phyloP scores from a whole-genome alignment of 2,888 invertebrate genomes.

The Electrophaes corylata region DNA sequence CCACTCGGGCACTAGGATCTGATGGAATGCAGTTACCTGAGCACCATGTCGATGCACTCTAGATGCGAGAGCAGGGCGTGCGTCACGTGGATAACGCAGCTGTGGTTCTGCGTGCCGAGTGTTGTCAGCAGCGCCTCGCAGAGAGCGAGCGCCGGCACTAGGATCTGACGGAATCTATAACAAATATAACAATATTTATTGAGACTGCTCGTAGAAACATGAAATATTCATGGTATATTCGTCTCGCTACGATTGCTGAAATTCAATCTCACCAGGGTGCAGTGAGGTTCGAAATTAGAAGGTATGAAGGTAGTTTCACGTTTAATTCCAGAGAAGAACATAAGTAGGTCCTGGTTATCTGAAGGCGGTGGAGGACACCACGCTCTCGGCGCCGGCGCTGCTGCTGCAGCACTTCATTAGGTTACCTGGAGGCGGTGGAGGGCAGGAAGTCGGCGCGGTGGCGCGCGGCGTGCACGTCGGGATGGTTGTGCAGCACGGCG shows the following conservation, averaged over 20 bases:
- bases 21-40: conserved; percentile 85
- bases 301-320: too few relatives aligned
- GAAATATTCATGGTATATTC: too few relatives aligned
- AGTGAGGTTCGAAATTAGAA: too few relatives aligned
- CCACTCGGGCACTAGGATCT: too few relatives aligned
- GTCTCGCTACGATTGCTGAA: too few relatives aligned
- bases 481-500: conserved; percentile 89
- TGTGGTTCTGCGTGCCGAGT: conserved; percentile 92
- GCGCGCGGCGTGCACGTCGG: conserved; percentile 80
- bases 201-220: too few relatives aligned
- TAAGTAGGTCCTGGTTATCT: too few relatives aligned
- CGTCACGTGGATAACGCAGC: conserved; percentile 91
- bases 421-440: conserved; percentile 59
- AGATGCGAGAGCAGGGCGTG: conserved; percentile 92
- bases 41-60: conserved; percentile 91
- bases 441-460: conserved; percentile 66
- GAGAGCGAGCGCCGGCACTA: conserved; percentile 91
- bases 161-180: conserved; percentile 90
- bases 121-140: conserved; percentile 93
- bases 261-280: too few relatives aligned
- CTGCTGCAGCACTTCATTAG: too few relatives aligned
- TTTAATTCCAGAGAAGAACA: too few relatives aligned
- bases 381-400: too few relatives aligned
- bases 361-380: too few relatives aligned
- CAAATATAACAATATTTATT: background rate